Conservation (phyloP, 2,888 invertebrate genomes). For the Mantis religiosa region DNA sequence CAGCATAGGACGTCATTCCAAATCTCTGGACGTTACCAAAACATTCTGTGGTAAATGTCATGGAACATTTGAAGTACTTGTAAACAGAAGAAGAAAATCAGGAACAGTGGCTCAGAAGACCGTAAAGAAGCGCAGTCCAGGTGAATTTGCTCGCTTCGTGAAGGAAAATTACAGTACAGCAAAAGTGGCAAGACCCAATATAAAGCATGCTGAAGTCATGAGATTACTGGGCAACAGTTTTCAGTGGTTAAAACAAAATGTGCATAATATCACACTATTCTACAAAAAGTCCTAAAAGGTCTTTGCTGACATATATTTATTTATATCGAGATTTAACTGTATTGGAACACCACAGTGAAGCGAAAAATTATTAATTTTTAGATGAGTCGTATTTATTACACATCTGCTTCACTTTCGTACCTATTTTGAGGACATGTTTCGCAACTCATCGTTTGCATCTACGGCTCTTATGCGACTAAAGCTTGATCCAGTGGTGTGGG, state of each 20-base stretch:
- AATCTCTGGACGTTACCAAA: slow-evolving; percentile 66
- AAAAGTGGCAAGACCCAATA: slow-evolving; percentile 49
- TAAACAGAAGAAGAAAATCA: slow-evolving; percentile 57
- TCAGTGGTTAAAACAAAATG: slow-evolving; percentile 39
- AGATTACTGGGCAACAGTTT: slow-evolving; percentile 68
- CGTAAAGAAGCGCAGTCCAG: slow-evolving; percentile 48
- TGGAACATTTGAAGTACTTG: slow-evolving; percentile 64
- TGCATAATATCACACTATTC: neutral
- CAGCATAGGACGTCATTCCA: slow-evolving; percentile 75
- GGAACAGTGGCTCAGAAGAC: slow-evolving; percentile 45
- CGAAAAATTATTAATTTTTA: no score
- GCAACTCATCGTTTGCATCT: no score
- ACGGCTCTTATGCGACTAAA: no score
- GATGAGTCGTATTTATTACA: no score
- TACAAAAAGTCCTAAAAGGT: neutral
- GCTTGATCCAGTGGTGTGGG: no score
- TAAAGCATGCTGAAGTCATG: slow-evolving; percentile 72
- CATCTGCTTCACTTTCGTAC: no score
- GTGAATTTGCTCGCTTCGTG: slow-evolving; percentile 66
- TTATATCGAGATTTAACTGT: no score
- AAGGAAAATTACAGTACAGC: slow-evolving; percentile 64
- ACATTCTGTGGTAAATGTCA: slow-evolving; percentile 74
- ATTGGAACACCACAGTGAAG: no score
- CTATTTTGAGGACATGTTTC: no score
- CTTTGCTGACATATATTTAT: no score